These are phyloP conservation scores for Metopolophium dirhodum DNA, from an alignment of 1,140 invertebrate genomes.

Conservation along the genomic window DNA sequence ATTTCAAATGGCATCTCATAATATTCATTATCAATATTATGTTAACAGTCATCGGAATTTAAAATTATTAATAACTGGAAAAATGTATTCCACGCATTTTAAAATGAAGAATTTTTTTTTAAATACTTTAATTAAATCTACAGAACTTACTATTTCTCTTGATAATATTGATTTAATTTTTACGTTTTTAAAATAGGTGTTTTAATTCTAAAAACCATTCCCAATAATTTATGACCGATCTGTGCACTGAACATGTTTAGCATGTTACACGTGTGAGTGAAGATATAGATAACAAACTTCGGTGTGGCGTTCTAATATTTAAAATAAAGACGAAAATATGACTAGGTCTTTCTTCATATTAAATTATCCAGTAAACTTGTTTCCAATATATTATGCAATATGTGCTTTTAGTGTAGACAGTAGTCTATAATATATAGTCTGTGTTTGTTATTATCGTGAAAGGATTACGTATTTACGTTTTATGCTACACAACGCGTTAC, in stretches of 20 bases:
- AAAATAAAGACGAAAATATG: conserved; percentile 10
- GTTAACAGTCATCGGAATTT: neutral
- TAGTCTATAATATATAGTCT: neutral
- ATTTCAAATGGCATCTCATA: neutral
- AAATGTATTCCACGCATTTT: neutral
- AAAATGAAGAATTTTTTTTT: neutral
- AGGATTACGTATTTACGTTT: neutral
- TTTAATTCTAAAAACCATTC: neutral
- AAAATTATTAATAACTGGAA: neutral
- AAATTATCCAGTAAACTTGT: neutral
- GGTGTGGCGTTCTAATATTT: neutral
- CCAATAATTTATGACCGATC: neutral
- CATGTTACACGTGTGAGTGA: too few relatives aligned
- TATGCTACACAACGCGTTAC: neutral
- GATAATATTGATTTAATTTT: neutral
- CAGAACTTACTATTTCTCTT: neutral
- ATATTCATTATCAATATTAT: neutral
- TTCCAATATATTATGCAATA: conserved; percentile 28
- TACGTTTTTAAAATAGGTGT: neutral
- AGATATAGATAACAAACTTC: neutral
- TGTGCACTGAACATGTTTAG: neutral
- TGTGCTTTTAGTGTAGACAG: neutral
- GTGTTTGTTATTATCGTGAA: neutral
- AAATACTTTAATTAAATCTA: neutral
- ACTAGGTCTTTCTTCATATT: neutral